These are phyloP conservation scores for Poecilia latipinna DNA, from an alignment of 2,113 vertebrate species.

Conservation along the genomic window DNA sequence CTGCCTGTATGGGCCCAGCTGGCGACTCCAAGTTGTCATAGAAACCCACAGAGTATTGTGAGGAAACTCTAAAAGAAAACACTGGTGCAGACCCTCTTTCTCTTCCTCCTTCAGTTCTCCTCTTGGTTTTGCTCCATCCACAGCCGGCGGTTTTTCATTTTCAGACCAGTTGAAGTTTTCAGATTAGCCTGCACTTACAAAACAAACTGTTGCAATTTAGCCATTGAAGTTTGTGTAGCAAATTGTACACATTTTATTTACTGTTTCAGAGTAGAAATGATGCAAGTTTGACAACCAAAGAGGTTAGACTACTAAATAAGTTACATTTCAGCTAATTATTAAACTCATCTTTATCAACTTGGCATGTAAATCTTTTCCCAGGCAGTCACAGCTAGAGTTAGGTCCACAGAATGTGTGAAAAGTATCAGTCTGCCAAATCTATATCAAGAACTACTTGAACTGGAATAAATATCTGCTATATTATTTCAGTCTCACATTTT, in stretches of 20 bases:
- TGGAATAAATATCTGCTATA: not conserved
- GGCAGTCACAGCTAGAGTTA: not conserved
- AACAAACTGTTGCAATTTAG: not conserved
- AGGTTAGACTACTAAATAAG: not conserved
- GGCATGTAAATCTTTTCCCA: not conserved
- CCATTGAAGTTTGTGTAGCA: too few species aligned
- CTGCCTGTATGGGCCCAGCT: conserved; percentile 68
- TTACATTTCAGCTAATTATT: not conserved
- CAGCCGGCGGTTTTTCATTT: not conserved
- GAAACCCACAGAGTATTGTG: conserved; percentile 70
- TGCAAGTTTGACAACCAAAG: not conserved
- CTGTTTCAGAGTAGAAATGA: not conserved
- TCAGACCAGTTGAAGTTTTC: conserved; percentile 10
- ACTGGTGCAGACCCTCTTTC: conserved; percentile 54
- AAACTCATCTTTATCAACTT: not conserved
- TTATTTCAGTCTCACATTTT: not conserved
- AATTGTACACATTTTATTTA: not conserved
- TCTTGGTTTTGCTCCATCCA: conserved; percentile 43
- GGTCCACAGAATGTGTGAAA: not conserved
- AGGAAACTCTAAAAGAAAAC: conserved; percentile 62
- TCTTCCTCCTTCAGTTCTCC: conserved; percentile 45
- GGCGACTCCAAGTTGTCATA: conserved; percentile 69
- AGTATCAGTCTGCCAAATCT: not conserved
- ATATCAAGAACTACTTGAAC: not conserved
- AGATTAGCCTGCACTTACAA: not conserved